Conservation (phyloP, 1,140 invertebrate species). For the Babylonia areolata region DNA sequence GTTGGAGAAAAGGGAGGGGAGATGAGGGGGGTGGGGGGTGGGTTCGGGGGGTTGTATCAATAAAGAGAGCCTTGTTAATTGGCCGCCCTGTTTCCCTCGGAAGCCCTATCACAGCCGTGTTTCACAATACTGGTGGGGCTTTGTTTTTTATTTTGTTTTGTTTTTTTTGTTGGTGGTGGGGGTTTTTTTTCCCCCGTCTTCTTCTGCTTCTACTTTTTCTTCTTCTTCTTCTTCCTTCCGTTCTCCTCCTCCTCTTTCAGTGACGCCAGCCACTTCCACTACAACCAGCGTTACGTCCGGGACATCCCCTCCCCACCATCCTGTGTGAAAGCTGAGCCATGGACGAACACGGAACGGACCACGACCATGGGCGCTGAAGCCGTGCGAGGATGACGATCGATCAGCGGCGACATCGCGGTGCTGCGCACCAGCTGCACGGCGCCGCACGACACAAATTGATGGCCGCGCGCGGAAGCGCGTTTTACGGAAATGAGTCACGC, state of each 20-base stretch:
- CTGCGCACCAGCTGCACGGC: constrained; percentile 37
- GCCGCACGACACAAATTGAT: constrained; percentile 41
- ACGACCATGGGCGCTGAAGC: not conserved
- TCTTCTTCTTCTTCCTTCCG: not conserved
- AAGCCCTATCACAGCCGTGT: no score
- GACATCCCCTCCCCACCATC: not conserved
- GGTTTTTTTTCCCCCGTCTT: not conserved
- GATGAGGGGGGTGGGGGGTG: no score
- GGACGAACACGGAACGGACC: not conserved
- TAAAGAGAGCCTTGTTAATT: no score
- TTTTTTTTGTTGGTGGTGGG: no score
- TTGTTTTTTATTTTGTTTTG: no score
- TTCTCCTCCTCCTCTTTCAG: not conserved
- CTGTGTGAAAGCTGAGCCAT: not conserved
- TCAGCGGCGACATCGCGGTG: constrained; percentile 2
- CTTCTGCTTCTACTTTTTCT: not conserved
- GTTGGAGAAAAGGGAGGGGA: no score
- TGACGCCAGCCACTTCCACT: not conserved
- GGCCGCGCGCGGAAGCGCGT: constrained; percentile 33
- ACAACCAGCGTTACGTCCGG: constrained; percentile 13
- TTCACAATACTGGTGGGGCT: no score
- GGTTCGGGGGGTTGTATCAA: no score
- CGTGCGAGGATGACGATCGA: not conserved
- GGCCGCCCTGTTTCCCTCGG: no score
- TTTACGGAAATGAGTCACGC: constrained; percentile 40